Evolutionary conservation across 1,140 invertebrate species (phyloP), one percentile per base, ranked within the genome.

Genomic region (Cryptotermes secundus): DNA sequence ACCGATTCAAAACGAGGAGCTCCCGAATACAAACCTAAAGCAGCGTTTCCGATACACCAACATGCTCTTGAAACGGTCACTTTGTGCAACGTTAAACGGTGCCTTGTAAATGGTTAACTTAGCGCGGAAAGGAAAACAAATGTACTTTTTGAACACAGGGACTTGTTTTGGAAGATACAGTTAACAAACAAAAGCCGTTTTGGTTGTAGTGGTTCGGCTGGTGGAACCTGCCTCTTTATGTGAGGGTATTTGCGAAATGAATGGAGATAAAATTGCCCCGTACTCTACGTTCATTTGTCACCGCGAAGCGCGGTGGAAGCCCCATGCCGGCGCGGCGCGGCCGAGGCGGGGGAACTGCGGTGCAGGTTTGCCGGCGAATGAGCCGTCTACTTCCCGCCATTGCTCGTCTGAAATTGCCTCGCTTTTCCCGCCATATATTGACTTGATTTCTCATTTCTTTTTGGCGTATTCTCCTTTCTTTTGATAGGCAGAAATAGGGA

Each of bases 391-490:
- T 59, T 59, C 26, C 19, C 22, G 53, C 53, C 53, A 26, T 1
- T n/a, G 19, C 53, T n/a, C 53, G 19, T 12, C 53, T 4, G 16
- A n/a, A 59, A 59, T 59, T 59, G 53, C 53, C 26, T n/a, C 53
- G 26, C 26, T 16, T 59, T 59, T 59, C 16, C 26, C 3, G 19
- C 53, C 53, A 19, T 59, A 22, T n/a, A 59, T 59, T 59, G 53
- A 59, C 53, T 59, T 59, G 53, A 59, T 59, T 59, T 59, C 53
- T 59, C 53, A 59, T 59, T n/a, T 22, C 53, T 59, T 59, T 59
- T 59, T 22, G 26, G 53, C 26, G 24, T 59, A 22, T 6, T n/a
- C 26, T 59, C 6, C 16, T 42, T 42, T 42, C 16, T 42, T 42
- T 42, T 42, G 38, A 42, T 42, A 42, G 38, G 16, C 38, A 42